Base-by-base conservation (phyloP, 2,888 invertebrate species). In the Drosophila anceps region DNA sequence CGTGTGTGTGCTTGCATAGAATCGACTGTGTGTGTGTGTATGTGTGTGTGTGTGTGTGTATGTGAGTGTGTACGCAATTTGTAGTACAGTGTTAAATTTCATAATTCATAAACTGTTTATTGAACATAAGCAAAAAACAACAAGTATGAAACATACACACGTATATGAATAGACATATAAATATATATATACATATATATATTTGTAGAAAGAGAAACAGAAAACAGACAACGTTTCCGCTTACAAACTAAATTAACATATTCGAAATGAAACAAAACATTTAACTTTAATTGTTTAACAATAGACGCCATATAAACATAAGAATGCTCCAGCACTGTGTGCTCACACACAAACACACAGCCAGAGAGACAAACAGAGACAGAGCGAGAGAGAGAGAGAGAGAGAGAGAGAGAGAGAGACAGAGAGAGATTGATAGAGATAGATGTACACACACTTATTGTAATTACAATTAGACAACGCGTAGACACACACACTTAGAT, bases 41-140 rank as follows among this genome's bases (percentile, higher is more conserved):
- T 44, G 9, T 20, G 10, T 44, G 18, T n/a, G n/a, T n/a, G n/a
- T n/a, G n/a, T n/a, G n/a, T n/a, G n/a, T 31, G 35, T 55, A 39
- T 46, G 24, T 6, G 20, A 20, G 66, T 46, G 53, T 57, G 35
- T 51, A n/a, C 15, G 29, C 20, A 13, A 24, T 37, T 31, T 15
- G 35, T 6, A 20, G 15, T 43, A 29, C 39, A 60, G 13, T 46
- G 13, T 46, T 43, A 46, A 37, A 50, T 50, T 67, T 43, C 10
- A 77, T 44, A 76, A 50, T 55, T 50, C 46, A 35, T 39, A 53
- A 46, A 46, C 39, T 50, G 59, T 59, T 69, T 76, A 73, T 76
- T 70, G 6, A 59, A 65, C 46, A 59, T 58, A 59, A 55, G 33
- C 58, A 65, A 39, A 64, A 46, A 41, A 48, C 8, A 46, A 29